phyloP scores from a whole-genome alignment of 2,888 invertebrate genomes.

The Cephus pygmeus region DNA sequence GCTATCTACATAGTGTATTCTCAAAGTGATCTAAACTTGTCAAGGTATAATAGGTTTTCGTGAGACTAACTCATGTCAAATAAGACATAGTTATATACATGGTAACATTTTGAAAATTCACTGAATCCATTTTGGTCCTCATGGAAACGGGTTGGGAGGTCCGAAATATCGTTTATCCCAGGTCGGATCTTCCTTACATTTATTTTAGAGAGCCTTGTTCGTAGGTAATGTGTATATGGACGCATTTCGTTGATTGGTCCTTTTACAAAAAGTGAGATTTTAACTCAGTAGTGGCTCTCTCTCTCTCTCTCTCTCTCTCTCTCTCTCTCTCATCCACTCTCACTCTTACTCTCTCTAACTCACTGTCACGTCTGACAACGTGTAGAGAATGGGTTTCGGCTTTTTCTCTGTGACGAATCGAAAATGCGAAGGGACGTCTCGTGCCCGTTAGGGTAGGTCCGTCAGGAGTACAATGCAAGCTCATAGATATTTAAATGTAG shows the following conservation, averaged over 20 bases:
- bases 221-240: background rate
- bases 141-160: conserved; percentile 20
- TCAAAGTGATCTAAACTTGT: background rate
- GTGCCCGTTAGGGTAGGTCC: conserved; percentile 47
- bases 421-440: conserved; percentile 29
- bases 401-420: conserved; percentile 46
- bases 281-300: background rate
- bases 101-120: background rate
- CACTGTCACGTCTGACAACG: conserved; percentile 31
- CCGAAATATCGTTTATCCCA: conserved; percentile 23
- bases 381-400: conserved; percentile 46
- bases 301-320: background rate
- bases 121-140: background rate
- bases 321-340: background rate
- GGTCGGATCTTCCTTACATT: conserved; percentile 22
- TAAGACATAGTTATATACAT: background rate
- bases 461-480: background rate
- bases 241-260: background rate
- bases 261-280: conserved; percentile 3
- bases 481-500: conserved; percentile 9
- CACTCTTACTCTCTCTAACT: background rate
- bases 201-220: conserved; percentile 2
- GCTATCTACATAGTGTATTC: background rate
- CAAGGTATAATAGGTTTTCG: background rate
- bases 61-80: background rate